phyloP scores from a whole-genome alignment of 2,888 invertebrate species.

The Periphyllus acericola region DNA sequence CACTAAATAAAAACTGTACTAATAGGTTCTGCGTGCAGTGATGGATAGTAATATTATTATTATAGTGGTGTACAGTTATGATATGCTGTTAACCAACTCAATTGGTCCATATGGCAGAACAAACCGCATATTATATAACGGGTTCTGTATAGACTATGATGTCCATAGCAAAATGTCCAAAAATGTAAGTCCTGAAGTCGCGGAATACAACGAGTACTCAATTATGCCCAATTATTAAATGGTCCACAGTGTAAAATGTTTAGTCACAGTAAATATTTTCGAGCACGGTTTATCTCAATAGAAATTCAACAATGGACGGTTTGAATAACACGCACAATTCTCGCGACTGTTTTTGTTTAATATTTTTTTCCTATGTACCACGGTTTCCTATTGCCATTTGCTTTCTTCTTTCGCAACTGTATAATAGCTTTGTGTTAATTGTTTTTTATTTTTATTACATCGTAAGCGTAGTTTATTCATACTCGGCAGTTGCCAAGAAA shows the following conservation, averaged over 20 bases:
- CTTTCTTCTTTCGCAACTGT: not conserved
- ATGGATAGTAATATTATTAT: not conserved
- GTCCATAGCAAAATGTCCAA: conserved; percentile 40
- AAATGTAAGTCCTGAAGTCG: not conserved
- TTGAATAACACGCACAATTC: conserved; percentile 2
- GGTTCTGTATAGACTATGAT: not conserved
- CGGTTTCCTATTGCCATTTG: not conserved
- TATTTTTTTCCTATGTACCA: not conserved
- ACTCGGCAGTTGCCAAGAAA: conserved; percentile 28
- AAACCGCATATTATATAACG: not conserved
- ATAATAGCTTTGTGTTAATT: conserved; percentile 8
- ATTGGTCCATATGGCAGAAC: not conserved
- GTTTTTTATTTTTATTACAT: conserved; percentile 33
- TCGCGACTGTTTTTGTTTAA: not conserved
- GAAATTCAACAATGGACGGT: conserved; percentile 19
- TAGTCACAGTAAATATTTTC: conserved; percentile 39
- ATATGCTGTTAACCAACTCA: not conserved
- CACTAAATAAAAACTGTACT: not conserved
- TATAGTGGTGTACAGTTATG: conserved; percentile 4
- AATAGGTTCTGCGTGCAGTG: not conserved
- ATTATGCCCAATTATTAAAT: conserved; percentile 3
- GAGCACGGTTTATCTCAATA: conserved; percentile 8
- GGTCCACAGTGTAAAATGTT: not conserved
- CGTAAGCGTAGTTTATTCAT: conserved; percentile 2
- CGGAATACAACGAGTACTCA: not conserved